phyloP scores from a whole-genome alignment of 2,888 invertebrate genomes.

The Autographa gamma region DNA sequence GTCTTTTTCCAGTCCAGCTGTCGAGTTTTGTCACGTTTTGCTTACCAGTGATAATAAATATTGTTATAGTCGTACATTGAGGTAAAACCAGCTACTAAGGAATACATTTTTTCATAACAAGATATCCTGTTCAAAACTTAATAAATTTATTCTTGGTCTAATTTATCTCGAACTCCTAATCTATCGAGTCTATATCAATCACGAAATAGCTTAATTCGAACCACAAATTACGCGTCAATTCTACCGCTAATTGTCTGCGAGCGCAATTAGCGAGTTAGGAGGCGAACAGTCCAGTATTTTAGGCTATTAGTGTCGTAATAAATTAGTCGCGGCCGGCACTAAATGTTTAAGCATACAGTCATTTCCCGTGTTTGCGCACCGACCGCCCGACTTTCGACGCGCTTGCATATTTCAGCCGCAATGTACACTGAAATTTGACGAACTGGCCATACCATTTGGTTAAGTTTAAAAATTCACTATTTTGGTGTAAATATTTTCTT shows the following conservation, averaged over 20 bases:
- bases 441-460: not conserved
- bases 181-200: not conserved
- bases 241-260: constrained; percentile 32
- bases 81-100: no score
- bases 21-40: no score
- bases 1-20: no score
- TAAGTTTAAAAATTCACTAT: not conserved
- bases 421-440: constrained; percentile 14
- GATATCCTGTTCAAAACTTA: no score
- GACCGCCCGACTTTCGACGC: constrained; percentile 24
- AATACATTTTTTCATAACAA: no score
- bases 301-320: constrained; percentile 39
- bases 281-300: constrained; percentile 4
- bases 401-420: constrained; percentile 39
- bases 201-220: constrained; percentile 5
- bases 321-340: constrained; percentile 35
- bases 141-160: no score
- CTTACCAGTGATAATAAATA: no score
- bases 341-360: constrained; percentile 38
- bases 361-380: constrained; percentile 27
- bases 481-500: not conserved
- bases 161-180: not conserved
- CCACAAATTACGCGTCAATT: constrained; percentile 37
- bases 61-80: no score
- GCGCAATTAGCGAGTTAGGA: constrained; percentile 14